Conservation (phyloP, 2,113 vertebrate genomes). For the Psophia crepitans region DNA sequence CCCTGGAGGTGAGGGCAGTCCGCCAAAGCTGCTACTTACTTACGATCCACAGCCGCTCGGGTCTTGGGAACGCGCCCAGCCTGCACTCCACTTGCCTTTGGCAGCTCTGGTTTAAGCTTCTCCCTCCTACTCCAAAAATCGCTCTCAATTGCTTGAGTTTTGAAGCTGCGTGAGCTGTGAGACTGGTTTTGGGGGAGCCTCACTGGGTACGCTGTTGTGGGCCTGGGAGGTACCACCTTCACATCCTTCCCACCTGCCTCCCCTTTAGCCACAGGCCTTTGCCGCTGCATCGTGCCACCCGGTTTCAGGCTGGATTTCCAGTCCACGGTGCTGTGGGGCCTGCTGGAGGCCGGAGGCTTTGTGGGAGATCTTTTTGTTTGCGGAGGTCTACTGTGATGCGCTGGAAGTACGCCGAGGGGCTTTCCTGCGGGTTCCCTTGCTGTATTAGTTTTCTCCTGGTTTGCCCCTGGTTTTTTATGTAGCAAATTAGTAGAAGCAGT, state of each 20-base stretch:
- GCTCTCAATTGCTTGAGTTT: neutral
- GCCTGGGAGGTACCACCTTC: neutral
- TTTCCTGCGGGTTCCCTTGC: neutral
- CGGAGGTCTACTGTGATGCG: neutral
- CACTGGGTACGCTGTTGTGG: neutral
- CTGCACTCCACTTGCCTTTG: rapidly evolving
- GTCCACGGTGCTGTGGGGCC: neutral
- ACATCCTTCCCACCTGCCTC: rapidly evolving
- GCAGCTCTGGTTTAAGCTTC: neutral
- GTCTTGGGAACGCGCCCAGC: neutral
- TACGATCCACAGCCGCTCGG: slow-evolving; percentile 28
- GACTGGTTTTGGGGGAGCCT: neutral
- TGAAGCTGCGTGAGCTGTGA: neutral
- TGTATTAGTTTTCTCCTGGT: neutral
- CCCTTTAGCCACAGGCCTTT: neutral
- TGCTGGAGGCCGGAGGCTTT: neutral
- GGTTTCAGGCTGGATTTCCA: neutral
- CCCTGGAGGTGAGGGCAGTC: neutral
- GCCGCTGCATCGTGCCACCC: neutral
- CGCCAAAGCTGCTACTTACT: slow-evolving; percentile 30
- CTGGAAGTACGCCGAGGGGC: neutral
- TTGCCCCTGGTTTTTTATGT: neutral
- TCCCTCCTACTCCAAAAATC: neutral
- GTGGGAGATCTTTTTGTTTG: neutral
- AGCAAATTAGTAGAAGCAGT: neutral